These are phyloP conservation scores for Drosophila gaucha DNA, from an alignment of 2,888 invertebrate species.

Conservation along the genomic window DNA sequence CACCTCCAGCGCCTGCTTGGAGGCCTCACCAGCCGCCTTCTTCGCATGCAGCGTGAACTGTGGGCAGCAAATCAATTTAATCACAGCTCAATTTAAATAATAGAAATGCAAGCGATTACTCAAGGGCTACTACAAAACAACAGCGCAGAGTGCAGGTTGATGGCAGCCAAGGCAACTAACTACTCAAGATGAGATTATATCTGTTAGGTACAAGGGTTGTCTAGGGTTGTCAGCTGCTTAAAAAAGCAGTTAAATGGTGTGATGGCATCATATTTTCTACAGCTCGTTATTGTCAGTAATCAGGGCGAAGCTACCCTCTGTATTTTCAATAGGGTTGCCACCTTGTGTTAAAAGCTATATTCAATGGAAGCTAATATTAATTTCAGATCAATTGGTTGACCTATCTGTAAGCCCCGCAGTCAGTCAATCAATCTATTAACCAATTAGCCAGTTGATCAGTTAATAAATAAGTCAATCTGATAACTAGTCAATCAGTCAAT, in stretches of 20 bases:
- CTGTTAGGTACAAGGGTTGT: background rate
- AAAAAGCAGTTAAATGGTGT: too few relatives aligned
- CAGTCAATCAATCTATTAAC: background rate
- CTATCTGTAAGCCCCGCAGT: background rate
- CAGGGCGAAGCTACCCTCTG: background rate
- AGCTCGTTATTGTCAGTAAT: background rate
- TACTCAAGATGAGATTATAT: slow-evolving; percentile 11
- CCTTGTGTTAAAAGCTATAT: background rate
- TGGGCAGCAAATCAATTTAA: slow-evolving; percentile 15
- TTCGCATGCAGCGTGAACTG: slow-evolving; percentile 94
- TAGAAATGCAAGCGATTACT: background rate
- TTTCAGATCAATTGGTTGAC: background rate
- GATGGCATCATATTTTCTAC: background rate
- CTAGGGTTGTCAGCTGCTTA: background rate
- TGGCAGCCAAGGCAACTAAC: slow-evolving; percentile 16
- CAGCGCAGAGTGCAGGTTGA: slow-evolving; percentile 35
- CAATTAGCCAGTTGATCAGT: background rate
- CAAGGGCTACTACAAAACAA: slow-evolving; percentile 22
- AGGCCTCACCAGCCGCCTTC: slow-evolving; percentile 94
- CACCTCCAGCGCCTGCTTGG: slow-evolving; percentile 93
- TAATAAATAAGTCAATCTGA: background rate
- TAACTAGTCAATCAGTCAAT: background rate
- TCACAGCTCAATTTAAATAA: background rate
- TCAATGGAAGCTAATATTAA: background rate
- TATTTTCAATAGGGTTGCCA: background rate